Base-by-base conservation (phyloP, 1,140 invertebrate genomes). In the Drosophila willistoni region DNA sequence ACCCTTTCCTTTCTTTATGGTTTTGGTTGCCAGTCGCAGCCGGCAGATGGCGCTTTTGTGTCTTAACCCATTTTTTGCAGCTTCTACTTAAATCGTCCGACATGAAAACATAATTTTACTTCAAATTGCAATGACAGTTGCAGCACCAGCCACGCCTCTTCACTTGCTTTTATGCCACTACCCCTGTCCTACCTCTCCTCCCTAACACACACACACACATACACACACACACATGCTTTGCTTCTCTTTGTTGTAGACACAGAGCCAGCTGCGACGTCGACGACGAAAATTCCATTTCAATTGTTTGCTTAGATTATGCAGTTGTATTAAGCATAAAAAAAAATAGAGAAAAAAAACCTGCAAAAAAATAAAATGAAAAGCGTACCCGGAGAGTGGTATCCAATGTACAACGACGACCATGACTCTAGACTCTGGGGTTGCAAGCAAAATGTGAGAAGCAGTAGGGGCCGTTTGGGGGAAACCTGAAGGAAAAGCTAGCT, bases 101-200 rank as follows among this genome's bases (percentile, higher is more conserved):
- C 84, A 89, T 89, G 84, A 84, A 87, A 90, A 89, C 84, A 89
- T 89, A 89, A 89, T 89, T 89, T 89, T 81, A 76, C 80, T 89
- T 89, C 74, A 89, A 89, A 83, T 81, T 77, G 80, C 80, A 84
- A 76, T 84, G 85, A 89, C 84, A 89, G 80, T 75, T 71, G 73
- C 84, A 89, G 80, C 68, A 66, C 14, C 25, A 57, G 68, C 80
- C 78, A 87, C 84, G 84, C 84, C 84, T 75, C 79, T 77, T 78
- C 77, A 70, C 76, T 86, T 77, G 51, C 66, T 36, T 36, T 59
- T 57, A 57, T 57, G 4, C 55, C 22, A n/a, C 54, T n/a, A 7
- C 29, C 55, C 19, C 13, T 1, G 7, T 6, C 1, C 29, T 29
- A 7, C 14, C 6, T 9, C 47, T 1, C 44, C 4, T 19, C 47